phyloP scores from a whole-genome alignment of 2,888 invertebrate genomes.

The Tuberolachnus salignus region DNA sequence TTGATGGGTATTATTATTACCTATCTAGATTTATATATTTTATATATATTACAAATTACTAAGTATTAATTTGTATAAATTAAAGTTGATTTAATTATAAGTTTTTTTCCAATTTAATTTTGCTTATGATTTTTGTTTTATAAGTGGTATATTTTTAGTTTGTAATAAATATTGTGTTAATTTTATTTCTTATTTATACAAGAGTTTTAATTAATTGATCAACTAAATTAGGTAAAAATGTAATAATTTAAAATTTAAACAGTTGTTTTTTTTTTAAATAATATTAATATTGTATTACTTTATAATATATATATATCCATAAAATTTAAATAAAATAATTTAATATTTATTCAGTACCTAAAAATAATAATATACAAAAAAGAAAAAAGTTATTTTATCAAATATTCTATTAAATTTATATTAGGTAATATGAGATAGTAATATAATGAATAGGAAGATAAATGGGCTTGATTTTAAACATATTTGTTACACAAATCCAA shows the following conservation, averaged over 20 bases:
- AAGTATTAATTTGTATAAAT: neutral
- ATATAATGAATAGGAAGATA: too few species aligned
- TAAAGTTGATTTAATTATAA: neutral
- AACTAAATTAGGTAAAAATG: neutral
- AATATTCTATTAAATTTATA: too few species aligned
- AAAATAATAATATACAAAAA: too few species aligned
- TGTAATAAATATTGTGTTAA: neutral
- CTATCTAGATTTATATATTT: neutral
- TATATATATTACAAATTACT: neutral
- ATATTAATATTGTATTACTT: neutral
- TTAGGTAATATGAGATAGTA: too few species aligned
- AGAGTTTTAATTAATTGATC: neutral
- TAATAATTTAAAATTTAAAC: neutral
- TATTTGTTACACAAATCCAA: too few species aligned
- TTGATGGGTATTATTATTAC: neutral
- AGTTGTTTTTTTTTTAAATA: neutral
- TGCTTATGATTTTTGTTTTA: neutral
- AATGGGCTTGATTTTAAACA: too few species aligned
- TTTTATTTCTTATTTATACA: neutral
- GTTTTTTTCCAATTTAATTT: neutral
- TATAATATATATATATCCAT: neutral
- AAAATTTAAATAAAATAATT: neutral
- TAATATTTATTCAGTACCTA: too few species aligned
- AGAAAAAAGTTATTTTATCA: too few species aligned
- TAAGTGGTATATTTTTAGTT: neutral